A percentile compares a stretch with the other conserved stretches of the same genome.
These are phyloP conservation scores for Podarcis lilfordi DNA, from an alignment of 2,797 vertebrate genomes.

Conservation along the genomic window DNA sequence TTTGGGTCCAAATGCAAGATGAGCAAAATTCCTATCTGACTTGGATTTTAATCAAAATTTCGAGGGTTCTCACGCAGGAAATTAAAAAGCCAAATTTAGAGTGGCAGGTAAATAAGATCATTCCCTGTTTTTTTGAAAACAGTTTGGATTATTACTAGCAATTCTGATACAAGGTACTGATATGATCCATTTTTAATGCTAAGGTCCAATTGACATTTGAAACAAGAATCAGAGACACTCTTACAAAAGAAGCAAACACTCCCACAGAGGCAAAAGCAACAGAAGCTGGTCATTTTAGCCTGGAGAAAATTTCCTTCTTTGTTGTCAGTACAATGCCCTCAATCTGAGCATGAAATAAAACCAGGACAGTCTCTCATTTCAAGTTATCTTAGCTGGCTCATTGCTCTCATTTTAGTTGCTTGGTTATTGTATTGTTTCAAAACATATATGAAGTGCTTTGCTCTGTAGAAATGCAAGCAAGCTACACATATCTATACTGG, in stretches of 20 bases:
- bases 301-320: neutral
- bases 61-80: neutral
- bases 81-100: neutral
- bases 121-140: neutral
- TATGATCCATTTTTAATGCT: neutral
- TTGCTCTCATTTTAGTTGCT: no score
- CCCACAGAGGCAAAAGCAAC: neutral
- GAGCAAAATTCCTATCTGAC: neutral
- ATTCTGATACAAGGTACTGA: neutral
- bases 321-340: neutral
- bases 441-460: neutral
- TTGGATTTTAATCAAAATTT: neutral
- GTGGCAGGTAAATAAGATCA: neutral
- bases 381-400: neutral
- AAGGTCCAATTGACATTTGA: neutral
- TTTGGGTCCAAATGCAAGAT: neutral
- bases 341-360: neutral
- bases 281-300: neutral
- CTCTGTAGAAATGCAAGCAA: no score
- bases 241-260: neutral
- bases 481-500: no score
- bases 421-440: no score
- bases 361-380: neutral
- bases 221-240: neutral
- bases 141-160: neutral